A percentile compares a stretch with the other conserved stretches of the same genome.
Evolutionary conservation across 2,113 vertebrate species (phyloP).

Genomic region (Pteruthius melanotis): DNA sequence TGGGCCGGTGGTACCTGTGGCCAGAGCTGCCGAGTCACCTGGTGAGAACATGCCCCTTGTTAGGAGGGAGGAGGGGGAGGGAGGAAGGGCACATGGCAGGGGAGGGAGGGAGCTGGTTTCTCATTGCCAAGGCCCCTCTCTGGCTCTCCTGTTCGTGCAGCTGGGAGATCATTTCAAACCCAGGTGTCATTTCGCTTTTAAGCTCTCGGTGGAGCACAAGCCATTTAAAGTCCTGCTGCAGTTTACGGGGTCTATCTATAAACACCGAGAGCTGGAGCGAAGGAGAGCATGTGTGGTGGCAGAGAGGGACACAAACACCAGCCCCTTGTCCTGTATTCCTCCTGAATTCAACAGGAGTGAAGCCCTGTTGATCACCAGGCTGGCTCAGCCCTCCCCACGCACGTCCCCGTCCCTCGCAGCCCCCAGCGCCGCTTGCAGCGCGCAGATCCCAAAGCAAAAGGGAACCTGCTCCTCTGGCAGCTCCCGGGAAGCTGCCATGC

Average conservation of each 20-base stretch:
- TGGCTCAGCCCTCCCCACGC: not conserved
- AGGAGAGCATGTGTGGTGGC: not conserved
- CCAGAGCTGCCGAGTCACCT: slow-evolving; percentile 63
- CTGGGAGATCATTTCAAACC: not conserved
- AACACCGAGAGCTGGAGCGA: not conserved
- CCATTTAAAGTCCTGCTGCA: not conserved
- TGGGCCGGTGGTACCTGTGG: slow-evolving; percentile 68
- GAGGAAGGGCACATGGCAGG: not conserved
- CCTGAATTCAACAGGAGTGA: not conserved
- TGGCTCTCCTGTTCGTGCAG: not conserved
- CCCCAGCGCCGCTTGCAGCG: not conserved
- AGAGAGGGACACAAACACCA: not conserved
- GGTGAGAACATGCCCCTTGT: slow-evolving; percentile 42
- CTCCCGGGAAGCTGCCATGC: not conserved
- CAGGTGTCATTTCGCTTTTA: not conserved
- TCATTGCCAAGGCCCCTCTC: not conserved
- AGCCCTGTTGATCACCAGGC: not conserved
- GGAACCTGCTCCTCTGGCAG: not conserved
- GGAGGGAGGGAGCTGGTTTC: not conserved
- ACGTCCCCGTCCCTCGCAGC: not conserved
- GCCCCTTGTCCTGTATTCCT: not conserved
- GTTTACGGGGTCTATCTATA: not conserved
- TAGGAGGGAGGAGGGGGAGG: not conserved
- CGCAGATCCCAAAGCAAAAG: not conserved
- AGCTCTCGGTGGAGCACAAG: not conserved